Base-by-base conservation (phyloP, 1,140 invertebrate species). In the Capitella teleta region DNA sequence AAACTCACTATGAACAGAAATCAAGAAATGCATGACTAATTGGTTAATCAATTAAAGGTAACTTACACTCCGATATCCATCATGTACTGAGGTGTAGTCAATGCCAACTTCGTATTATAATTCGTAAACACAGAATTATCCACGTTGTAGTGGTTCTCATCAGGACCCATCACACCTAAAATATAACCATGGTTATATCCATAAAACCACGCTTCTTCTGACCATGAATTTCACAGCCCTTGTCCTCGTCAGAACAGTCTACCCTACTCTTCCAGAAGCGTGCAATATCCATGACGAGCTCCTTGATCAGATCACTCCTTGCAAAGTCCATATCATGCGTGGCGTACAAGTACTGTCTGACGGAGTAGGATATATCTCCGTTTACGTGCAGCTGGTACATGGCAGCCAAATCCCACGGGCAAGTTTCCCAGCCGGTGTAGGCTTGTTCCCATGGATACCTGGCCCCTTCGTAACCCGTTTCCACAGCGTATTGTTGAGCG, bases 381-480 rank as follows among this genome's bases (percentile, higher is more conserved):
- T 66, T 74, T 19, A 75, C 62, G 50, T 76, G 74, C 12, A 63
- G 47, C 49, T 74, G 66, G 43, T 64, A 61, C 1, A 57, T 44
- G 4, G 56, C 55, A 54, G 54, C 59, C n/a, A 32, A 28, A 10
- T 45, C 50, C 8, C 51, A 56, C 2, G 63, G 61, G 28, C 56
- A 57, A 1, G 59, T 59, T 34, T 66, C 60, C 43, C 12, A 5
- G 67, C 70, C 70, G 54, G 69, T 74, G 42, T 61, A 60, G 24
- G 62, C 74, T 47, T 64, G 67, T 57, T 76, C 75, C 75, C 75
- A 76, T 2, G 74, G 66, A 57, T 62, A 76, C 47, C 62, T 54
- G 12, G 66, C 63, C 10, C 75, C 75, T 21, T 57, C 30, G 30
- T 60, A 64, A 1, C 66, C 67, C 19, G 56, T 66, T 23, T 38